Evolutionary conservation across 2,113 vertebrate genomes (phyloP).

Genomic region (Clinocottus analis): DNA sequence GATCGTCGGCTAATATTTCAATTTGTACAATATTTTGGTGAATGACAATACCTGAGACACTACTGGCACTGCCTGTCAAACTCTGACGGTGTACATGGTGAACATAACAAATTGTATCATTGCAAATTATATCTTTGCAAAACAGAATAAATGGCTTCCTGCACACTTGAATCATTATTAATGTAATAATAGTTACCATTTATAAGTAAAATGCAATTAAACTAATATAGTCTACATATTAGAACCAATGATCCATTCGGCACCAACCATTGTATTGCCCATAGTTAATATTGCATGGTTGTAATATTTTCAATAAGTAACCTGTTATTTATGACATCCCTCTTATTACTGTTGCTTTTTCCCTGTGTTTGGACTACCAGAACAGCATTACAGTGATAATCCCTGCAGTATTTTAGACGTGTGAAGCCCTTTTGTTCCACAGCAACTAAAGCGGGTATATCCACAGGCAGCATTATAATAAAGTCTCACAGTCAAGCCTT

Average conservation of each 20-base stretch:
- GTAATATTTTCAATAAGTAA: neutral
- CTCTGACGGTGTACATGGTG: neutral
- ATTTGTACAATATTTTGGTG: neutral
- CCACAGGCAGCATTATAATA: slow-evolving; percentile 21
- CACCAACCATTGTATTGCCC: neutral
- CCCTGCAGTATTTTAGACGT: slow-evolving; percentile 13
- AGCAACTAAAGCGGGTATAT: slow-evolving; percentile 18
- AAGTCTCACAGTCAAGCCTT: neutral
- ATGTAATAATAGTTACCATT: slow-evolving; percentile 28
- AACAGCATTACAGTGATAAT: neutral
- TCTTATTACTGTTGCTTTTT: neutral
- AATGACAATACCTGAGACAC: neutral
- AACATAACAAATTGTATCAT: no score
- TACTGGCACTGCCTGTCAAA: neutral
- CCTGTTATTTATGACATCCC: neutral
- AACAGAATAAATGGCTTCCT: slow-evolving; percentile 3
- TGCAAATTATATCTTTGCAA: no score
- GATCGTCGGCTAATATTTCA: neutral
- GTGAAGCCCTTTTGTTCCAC: slow-evolving; percentile 38
- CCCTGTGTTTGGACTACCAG: neutral
- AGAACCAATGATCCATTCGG: neutral
- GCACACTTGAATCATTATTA: slow-evolving; percentile 16
- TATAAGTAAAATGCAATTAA: slow-evolving; percentile 46
- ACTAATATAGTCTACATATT: slow-evolving; percentile 18
- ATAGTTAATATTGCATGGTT: slow-evolving; percentile 4